Evolutionary conservation across 2,888 invertebrate genomes (phyloP).

Genomic region (Ormyrus pomaceus): DNA sequence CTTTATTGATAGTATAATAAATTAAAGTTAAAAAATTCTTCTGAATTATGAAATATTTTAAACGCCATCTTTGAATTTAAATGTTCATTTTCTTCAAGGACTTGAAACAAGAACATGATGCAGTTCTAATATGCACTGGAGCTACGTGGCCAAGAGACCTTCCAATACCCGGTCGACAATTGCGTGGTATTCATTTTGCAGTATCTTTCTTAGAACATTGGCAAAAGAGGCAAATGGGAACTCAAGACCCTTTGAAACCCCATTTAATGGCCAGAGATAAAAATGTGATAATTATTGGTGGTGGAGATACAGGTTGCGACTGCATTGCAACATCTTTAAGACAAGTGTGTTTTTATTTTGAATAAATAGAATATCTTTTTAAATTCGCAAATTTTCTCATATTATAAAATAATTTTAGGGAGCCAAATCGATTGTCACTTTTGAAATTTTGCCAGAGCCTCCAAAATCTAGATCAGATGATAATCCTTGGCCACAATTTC

Average conservation of each 20-base stretch:
- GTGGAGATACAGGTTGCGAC: constrained; percentile 94
- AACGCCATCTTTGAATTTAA: no score
- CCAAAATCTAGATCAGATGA: constrained; percentile 87
- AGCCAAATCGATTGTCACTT: constrained; percentile 93
- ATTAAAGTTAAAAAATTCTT: neutral
- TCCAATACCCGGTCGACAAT: constrained; percentile 89
- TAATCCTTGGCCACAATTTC: constrained; percentile 99
- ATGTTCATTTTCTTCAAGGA: constrained; percentile 59
- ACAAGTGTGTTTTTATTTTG: constrained; percentile 75
- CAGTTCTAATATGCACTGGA: constrained; percentile 92
- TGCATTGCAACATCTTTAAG: constrained; percentile 98
- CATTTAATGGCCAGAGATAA: constrained; percentile 91
- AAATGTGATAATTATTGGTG: constrained; percentile 94
- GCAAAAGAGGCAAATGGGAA: constrained; percentile 95
- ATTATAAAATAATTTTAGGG: constrained; percentile 78
- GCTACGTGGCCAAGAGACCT: constrained; percentile 98
- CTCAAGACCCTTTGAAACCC: constrained; percentile 75
- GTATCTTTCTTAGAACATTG: constrained; percentile 98
- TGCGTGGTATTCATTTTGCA: constrained; percentile 96
- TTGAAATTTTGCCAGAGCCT: constrained; percentile 97
- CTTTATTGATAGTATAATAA: neutral
- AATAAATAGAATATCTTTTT: neutral
- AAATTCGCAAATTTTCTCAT: constrained; percentile 24
- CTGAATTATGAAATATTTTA: no score
- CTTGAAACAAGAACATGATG: constrained; percentile 79